Conservation (phyloP, 2,888 invertebrate genomes). For the Hypomecis punctinalis region DNA sequence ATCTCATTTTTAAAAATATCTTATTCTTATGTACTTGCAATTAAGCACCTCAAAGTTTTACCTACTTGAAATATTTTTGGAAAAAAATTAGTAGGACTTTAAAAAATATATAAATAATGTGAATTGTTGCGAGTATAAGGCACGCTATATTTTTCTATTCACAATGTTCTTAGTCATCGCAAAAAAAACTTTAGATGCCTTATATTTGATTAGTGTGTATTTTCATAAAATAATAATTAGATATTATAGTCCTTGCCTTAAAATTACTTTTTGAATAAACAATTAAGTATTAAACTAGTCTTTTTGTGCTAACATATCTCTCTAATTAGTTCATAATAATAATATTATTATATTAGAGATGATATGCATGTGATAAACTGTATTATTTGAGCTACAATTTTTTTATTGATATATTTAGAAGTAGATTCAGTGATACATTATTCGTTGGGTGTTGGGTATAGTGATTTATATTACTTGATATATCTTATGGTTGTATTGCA, state of each 20-base stretch:
- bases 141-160: too few relatives aligned
- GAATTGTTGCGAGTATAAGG: too few relatives aligned
- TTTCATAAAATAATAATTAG: too few relatives aligned
- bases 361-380: constrained; percentile 37
- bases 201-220: too few relatives aligned
- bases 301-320: constrained; percentile 38
- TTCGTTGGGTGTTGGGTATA: constrained; percentile 1
- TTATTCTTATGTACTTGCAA: too few relatives aligned
- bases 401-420: not conserved
- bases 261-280: constrained; percentile 8
- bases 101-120: too few relatives aligned
- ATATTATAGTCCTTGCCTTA: not conserved
- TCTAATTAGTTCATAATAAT: constrained; percentile 21
- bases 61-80: too few relatives aligned
- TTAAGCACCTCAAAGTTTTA: too few relatives aligned
- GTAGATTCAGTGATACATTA: not conserved
- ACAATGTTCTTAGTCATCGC: not conserved
- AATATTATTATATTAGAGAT: constrained; percentile 24
- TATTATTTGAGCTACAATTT: constrained; percentile 21
- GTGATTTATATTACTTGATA: not conserved
- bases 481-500: not conserved
- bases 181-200: not conserved
- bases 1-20: constrained; percentile 2
- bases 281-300: constrained; percentile 41
- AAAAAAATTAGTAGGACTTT: too few relatives aligned